Evolutionary conservation across 2,888 invertebrate genomes (phyloP), one percentile per base, ranked within the genome.

Genomic region (Noctua janthe): DNA sequence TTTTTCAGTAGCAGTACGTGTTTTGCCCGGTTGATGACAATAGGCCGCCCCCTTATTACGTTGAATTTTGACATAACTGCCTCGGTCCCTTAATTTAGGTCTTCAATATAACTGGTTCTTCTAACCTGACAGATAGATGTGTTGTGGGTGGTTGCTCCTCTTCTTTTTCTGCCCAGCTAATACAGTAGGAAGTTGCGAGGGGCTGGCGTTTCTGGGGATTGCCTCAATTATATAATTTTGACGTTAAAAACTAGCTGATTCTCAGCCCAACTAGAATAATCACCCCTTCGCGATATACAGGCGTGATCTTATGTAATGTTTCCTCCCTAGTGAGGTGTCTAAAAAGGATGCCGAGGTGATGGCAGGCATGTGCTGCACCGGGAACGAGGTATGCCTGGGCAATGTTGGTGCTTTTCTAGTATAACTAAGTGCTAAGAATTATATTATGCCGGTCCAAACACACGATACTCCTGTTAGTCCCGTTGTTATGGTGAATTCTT

Each of bases 261-360:
- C 20, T 35, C 35, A 35, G 35, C 35, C 20, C 20, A 64, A 29
- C 15, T 35, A 1, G 10, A 64, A 20, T 64, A 64, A 20, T 35
- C 17, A 39, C 15, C 8, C 43, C 3, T 43, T 78, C 0, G 11
- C 13, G 47, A 47, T 17, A 56, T 11, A 23, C 17, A n/a, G 11
- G 8, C 47, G 23, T 51, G 13, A n/a, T 20, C 17, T 35, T 59
- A 47, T 39, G 8, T n/a, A 47, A 23, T 69, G 39, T n/a, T 80
- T 76, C 43, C 70, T 80, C 94, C 74, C 64, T 89, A 96, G 96
- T 71, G 92, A 94, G 62, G 91, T 93, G 49, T 83, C 91, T 23
- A 95, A 92, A 85, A 94, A 92, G 84, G 96, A 96, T 56, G 95
- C 92, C 0, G 95, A 94, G 84, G 95, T 94, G 2, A 95, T 94